Evolutionary conservation across 1,140 invertebrate species (phyloP), one percentile per base, ranked within the genome.

Genomic region (Agrilus planipennis): DNA sequence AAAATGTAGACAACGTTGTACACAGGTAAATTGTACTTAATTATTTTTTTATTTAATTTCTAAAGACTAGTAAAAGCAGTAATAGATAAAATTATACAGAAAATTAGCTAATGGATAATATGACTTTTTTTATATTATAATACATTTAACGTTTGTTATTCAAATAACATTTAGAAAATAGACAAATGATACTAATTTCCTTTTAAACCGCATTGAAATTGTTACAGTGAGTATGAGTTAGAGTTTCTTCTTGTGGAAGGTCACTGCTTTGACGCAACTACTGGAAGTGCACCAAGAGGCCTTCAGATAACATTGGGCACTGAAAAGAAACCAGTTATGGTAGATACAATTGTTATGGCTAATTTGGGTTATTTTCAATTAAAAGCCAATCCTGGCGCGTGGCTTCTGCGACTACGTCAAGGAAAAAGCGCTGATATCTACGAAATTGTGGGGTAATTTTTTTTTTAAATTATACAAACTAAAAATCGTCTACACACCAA

Each of bases 271-370:
- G 95, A 99, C 67, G 75, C 84, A 6, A 74, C 76, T 1, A 77
- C 81, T 12, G 91, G 92, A 18, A 90, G 90, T 53, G 93, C 94
- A 9, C 95, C 96, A 0, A 69, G 94, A 46, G 96, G 96, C 10
- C 68, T 99, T 10, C 96, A 99, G 69, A 84, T 99, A 42, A 86
- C 86, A 16, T 65, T 99, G n/a, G 93, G 92, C 19, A 90, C 88
- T 0, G 75, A 83, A 36, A 73, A 64, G 5, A 68, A 80, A 25
- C 81, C 86, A 0, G 73, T 79, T 2, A 70, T 80, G 32, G 82
- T 89, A 39, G 96, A 99, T 63, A 99, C 96, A 9, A 99, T 99
- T 53, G 96, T 99, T 2, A 99, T 99, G 96, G 94, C 95, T 2
- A 99, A 99, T 69, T 71, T 99, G 44, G 91, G 91, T 12, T 95